A percentile compares a stretch with the other conserved stretches of the same genome.
phyloP scores from a whole-genome alignment of 2,797 vertebrate genomes.

The Hipposideros larvatus region DNA sequence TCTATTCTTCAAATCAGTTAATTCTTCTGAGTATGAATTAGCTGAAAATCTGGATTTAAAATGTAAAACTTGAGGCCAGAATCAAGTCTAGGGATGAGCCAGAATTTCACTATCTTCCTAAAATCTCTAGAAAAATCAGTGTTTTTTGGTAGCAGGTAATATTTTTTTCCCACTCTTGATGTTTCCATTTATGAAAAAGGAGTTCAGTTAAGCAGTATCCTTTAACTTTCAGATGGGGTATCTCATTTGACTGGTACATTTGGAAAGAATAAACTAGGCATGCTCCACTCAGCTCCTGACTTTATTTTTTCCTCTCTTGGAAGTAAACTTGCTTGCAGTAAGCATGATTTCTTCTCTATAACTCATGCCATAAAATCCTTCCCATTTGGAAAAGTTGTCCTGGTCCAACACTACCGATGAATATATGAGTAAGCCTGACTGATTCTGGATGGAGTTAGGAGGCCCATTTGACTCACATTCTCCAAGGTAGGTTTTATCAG shows the following conservation, averaged over 20 bases:
- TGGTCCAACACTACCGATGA: background rate
- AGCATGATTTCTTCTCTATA: conserved; percentile 23
- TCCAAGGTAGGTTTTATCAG: background rate
- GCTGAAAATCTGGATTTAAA: background rate
- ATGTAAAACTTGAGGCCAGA: background rate
- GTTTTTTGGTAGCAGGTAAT: background rate
- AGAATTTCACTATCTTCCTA: background rate
- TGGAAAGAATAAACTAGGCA: background rate
- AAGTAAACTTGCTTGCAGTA: background rate
- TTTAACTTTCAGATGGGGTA: background rate
- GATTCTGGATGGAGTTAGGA: background rate
- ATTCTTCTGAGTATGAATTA: background rate
- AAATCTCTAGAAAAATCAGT: background rate
- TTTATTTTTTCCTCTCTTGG: background rate
- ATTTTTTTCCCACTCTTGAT: background rate
- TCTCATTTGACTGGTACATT: background rate
- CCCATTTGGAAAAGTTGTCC: background rate
- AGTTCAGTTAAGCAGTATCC: background rate
- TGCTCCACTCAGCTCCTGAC: background rate
- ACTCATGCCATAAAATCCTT: background rate
- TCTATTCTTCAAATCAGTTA: background rate
- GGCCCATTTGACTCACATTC: background rate
- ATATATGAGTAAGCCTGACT: background rate
- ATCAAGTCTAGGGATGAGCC: background rate
- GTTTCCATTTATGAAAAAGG: background rate